A percentile compares a stretch with the other conserved stretches of the same genome.
phyloP scores from a whole-genome alignment of 1,140 invertebrate genomes.

The Agrilus planipennis region DNA sequence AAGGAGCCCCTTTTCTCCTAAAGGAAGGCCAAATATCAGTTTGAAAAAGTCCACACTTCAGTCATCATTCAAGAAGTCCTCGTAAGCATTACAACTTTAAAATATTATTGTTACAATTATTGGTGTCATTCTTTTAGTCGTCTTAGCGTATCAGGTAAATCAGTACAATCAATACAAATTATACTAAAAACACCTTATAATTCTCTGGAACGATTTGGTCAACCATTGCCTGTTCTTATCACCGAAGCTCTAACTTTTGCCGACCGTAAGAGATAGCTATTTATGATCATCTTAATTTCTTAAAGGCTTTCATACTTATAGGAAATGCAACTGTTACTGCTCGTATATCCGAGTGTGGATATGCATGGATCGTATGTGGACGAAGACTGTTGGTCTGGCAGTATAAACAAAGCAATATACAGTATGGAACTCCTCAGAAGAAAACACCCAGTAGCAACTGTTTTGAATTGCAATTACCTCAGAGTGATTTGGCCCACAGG shows the following conservation, averaged over 20 bases:
- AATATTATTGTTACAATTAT: too few relatives aligned
- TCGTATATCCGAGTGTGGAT: conserved; percentile 39
- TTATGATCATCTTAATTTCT: conserved; percentile 14
- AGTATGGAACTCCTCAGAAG: conserved; percentile 31
- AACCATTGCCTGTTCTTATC: conserved; percentile 70
- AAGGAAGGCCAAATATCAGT: too few relatives aligned
- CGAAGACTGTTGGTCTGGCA: conserved; percentile 80
- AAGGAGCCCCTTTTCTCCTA: too few relatives aligned
- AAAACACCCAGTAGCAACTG: conserved; percentile 42
- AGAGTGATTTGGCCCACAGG: conserved; percentile 83
- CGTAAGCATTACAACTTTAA: too few relatives aligned
- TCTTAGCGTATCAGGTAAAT: conserved; percentile 44
- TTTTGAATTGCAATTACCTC: conserved; percentile 74
- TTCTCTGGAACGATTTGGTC: conserved; percentile 62
- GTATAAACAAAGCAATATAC: conserved; percentile 44
- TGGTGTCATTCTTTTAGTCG: conserved; percentile 37
- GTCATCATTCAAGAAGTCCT: too few relatives aligned
- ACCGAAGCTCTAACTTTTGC: conserved; percentile 78
- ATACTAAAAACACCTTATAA: conserved; percentile 55
- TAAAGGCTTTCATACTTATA: conserved; percentile 27
- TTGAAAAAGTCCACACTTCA: too few relatives aligned
- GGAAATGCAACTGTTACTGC: conserved; percentile 43
- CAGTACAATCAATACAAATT: conserved; percentile 54
- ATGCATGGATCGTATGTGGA: conserved; percentile 74
- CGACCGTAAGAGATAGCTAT: conserved; percentile 44